Evolutionary conservation across 2,113 vertebrate species (phyloP), one percentile per base, ranked within the genome.

Genomic region (Seriola aureovittata): DNA sequence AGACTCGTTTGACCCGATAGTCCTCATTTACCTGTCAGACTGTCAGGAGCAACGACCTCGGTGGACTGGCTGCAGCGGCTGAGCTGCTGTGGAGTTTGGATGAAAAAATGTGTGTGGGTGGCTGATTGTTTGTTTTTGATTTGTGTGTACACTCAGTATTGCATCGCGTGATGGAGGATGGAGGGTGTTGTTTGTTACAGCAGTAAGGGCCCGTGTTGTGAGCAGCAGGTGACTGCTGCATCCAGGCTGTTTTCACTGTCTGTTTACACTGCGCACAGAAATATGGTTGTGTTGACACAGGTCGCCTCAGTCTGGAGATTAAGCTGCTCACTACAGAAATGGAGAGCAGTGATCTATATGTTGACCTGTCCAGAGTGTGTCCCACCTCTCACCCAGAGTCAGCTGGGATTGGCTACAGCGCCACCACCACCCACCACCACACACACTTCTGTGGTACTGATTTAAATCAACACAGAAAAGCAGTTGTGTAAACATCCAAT

Each of bases 41-140:
- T 48, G 8, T 50, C n/a, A 42, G 62, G 36, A 40, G 34, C 2
- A 8, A 12, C 36, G 9, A 8, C 17, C 63, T 23, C 8, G 7
- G 48, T 8, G 16, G 19, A 58, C 21, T 11, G 16, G 13, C 16
- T 57, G 57, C 64, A 38, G 75, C 40, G 13, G 68, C 44, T 73
- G 46, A 46, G 52, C 73, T 63, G 40, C 62, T 86, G 69, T 54
- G 66, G 54, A 13, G 55, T 34, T 32, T 21, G 48, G 54, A 4
- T 55, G 21, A 9, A 8, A 4, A 4, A 55, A 55, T 72, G 17
- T 71, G 48, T 23, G 65, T 29, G 34, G 52, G 38, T 48, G 2
- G 9, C 13, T 60, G 55, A 6, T 19, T 52, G 46, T 84, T 17
- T 69, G 48, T 52, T 16, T 14, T 25, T 21, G 10, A n/a, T 65